These are phyloP conservation scores for Dasysyrphus albostriatus DNA, from an alignment of 2,888 invertebrate species.

Conservation along the genomic window DNA sequence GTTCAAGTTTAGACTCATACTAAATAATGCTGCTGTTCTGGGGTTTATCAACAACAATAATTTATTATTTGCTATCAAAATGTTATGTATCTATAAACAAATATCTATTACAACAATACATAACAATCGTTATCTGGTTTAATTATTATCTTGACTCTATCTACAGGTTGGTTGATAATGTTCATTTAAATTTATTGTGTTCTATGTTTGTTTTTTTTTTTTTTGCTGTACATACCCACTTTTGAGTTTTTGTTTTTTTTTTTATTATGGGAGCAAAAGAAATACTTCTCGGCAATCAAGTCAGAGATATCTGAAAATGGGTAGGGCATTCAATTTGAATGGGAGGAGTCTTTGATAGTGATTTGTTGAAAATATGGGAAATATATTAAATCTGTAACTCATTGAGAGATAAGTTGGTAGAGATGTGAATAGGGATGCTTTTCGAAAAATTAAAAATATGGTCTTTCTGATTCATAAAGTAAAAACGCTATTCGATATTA, in stretches of 20 bases:
- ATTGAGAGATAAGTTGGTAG: too few species aligned
- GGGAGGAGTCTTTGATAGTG: conserved; percentile 9
- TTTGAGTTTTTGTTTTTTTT: neutral
- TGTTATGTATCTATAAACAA: neutral
- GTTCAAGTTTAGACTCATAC: too few species aligned
- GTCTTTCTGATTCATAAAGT: too few species aligned
- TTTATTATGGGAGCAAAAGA: conserved; percentile 8
- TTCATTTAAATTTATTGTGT: neutral
- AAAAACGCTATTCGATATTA: too few species aligned
- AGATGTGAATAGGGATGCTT: too few species aligned
- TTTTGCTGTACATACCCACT: neutral
- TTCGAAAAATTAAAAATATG: too few species aligned
- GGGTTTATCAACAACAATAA: neutral
- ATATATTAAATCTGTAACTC: too few species aligned
- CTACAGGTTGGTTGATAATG: conserved; percentile 15
- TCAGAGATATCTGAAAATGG: conserved; percentile 2
- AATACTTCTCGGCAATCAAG: neutral
- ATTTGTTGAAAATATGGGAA: neutral
- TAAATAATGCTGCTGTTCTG: neutral
- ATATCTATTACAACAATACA: conserved; percentile 58
- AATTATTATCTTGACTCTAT: conserved; percentile 14
- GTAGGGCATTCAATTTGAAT: conserved; percentile 2
- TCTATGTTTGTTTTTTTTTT: neutral
- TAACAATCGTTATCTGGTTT: conserved; percentile 64
- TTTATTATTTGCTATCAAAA: neutral